phyloP scores from a whole-genome alignment of 2,797 vertebrate genomes.

The Remorina albescens region DNA sequence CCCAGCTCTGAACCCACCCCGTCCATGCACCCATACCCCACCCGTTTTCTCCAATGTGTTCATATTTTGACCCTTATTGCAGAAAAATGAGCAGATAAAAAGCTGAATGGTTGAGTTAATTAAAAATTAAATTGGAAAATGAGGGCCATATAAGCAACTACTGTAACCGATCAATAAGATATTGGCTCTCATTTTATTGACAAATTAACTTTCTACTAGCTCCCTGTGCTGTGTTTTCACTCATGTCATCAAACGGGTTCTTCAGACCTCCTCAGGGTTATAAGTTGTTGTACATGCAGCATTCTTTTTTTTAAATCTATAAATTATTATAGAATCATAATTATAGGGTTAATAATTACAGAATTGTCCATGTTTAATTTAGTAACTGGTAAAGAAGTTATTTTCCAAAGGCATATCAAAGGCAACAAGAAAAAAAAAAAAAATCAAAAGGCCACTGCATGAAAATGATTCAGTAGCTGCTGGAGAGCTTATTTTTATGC shows the following conservation, averaged over 20 bases:
- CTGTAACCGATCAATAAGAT: constrained; percentile 8
- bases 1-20: constrained; percentile 12
- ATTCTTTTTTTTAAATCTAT: neutral
- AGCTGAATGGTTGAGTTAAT: constrained; percentile 65
- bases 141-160: constrained; percentile 17
- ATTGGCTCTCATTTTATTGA: constrained; percentile 10
- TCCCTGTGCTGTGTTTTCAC: neutral
- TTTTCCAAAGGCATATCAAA: neutral
- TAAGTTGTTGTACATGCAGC: neutral
- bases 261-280: neutral
- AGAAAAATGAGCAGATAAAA: constrained; percentile 46
- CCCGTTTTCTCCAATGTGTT: constrained; percentile 4
- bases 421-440: neutral
- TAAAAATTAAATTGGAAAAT: constrained; percentile 64
- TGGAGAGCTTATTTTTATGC: neutral
- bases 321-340: too few relatives aligned
- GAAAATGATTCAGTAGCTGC: neutral
- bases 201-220: constrained; percentile 4
- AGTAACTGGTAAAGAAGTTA: too few relatives aligned
- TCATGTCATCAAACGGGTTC: neutral
- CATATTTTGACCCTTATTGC: constrained; percentile 72
- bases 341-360: too few relatives aligned
- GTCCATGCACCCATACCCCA: neutral
- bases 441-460: neutral
- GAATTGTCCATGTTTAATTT: too few relatives aligned